phyloP scores from a whole-genome alignment of 2,113 vertebrate genomes.

The Sinocyclocheilus anophthalmus region DNA sequence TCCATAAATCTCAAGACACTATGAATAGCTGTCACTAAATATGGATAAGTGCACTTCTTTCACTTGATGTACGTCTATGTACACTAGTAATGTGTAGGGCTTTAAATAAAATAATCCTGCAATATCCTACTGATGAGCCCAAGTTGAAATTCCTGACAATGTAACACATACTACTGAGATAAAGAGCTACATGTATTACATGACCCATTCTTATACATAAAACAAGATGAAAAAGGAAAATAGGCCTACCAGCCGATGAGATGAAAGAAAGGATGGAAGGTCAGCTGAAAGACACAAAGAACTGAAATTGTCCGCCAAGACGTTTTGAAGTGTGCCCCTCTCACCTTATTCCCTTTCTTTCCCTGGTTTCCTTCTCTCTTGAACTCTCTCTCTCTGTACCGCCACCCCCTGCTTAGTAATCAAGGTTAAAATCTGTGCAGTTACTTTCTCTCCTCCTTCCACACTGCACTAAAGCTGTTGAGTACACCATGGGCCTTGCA shows the following conservation, averaged over 20 bases:
- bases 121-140: not conserved
- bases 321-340: not conserved
- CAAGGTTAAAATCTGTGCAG: conserved; percentile 30
- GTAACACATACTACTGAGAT: not conserved
- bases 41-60: not conserved
- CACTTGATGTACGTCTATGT: not conserved
- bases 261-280: not conserved
- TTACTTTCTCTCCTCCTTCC: conserved; percentile 3
- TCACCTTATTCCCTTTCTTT: not conserved
- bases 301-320: not conserved
- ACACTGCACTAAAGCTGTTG: not conserved
- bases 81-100: not conserved
- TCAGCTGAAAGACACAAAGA: conserved; percentile 14
- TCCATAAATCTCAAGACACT: not conserved
- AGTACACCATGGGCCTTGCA: not conserved
- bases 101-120: not conserved
- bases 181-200: not conserved
- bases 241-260: not conserved
- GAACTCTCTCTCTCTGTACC: not conserved
- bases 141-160: not conserved
- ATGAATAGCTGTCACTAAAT: not conserved
- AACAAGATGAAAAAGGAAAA: not conserved
- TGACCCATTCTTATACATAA: not conserved
- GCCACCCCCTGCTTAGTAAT: conserved; percentile 7
- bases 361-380: not conserved